Evolutionary conservation across 2,113 vertebrate genomes (phyloP), one percentile per base, ranked within the genome.

Genomic region (Zapornia atra): DNA sequence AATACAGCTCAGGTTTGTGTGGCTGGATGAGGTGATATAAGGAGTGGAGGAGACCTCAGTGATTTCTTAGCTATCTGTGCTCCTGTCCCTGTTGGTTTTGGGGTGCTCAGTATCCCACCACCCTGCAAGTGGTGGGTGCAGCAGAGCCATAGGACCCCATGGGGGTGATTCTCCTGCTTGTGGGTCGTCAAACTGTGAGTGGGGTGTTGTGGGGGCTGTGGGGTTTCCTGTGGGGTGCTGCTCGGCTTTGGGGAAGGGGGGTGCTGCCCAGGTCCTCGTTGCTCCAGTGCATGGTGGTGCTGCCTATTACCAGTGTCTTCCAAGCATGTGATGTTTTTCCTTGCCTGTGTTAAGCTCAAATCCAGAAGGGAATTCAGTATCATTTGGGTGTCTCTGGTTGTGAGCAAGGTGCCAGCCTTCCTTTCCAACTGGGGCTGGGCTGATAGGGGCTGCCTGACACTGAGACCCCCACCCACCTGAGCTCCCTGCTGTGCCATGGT

Each of bases 41-140:
- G 18, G 48, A 50, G 15, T 1, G 25, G 51, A 26, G 51, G 26
- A 28, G 25, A 15, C 25, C 5, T 79, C 2, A 13, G 5, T 0
- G 0, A 5, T 0, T 85, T 1, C 2, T 0, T 70, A 0, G 1
- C 3, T 44, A 10, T 56, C 4, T 57, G 5, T 69, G 15, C 4
- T 77, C 6, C 14, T 3, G 63, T 38, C 13, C 8, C 7, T 18
- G 19, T 46, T 21, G 61, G 9, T 6, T 15, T 33, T 38, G 53
- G 24, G 6, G 12, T 73, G 19, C 20, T 53, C 7, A 0, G 0
- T 64, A 33, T n/a, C n/a, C n/a, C n/a, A n/a, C n/a, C n/a, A n/a
- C 11, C 79, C 14, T 22, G 11, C 1, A 6, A 5, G 7, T 20
- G 2, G 2, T 0, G 21, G 21, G 13, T 12, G 4, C 1, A 57